Conservation (phyloP, 2,888 invertebrate genomes). For the Protophormia terraenovae region DNA sequence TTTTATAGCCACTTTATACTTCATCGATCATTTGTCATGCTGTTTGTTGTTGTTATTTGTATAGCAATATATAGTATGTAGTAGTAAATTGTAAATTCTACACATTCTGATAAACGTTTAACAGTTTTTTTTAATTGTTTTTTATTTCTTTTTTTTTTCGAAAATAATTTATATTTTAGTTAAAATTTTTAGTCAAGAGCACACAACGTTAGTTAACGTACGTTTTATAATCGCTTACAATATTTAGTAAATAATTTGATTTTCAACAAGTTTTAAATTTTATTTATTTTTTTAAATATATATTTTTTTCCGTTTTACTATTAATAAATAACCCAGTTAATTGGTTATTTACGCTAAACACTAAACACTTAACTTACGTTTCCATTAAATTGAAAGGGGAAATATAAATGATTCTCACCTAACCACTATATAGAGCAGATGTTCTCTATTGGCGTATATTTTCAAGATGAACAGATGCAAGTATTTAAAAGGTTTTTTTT, state of each 20-base stretch:
- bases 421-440: not conserved
- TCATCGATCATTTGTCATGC: slow-evolving; percentile 60
- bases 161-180: slow-evolving; percentile 20
- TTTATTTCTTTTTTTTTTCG: slow-evolving; percentile 27
- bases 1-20: slow-evolving; percentile 47
- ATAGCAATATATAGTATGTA: slow-evolving; percentile 32
- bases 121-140: slow-evolving; percentile 55
- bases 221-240: not conserved
- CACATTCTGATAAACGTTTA: slow-evolving; percentile 56
- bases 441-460: slow-evolving; percentile 22
- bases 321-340: slow-evolving; percentile 62
- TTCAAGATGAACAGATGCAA: not conserved
- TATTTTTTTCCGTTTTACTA: slow-evolving; percentile 39
- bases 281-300: slow-evolving; percentile 10
- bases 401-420: not conserved
- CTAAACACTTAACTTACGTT: not conserved
- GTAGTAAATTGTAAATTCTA: slow-evolving; percentile 40
- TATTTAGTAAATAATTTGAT: not conserved
- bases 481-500: too few species aligned
- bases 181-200: slow-evolving; percentile 44
- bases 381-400: not conserved
- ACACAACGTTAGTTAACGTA: not conserved
- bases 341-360: slow-evolving; percentile 49
- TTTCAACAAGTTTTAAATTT: slow-evolving; percentile 48
- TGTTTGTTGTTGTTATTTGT: slow-evolving; percentile 13